Percentiles rank a stretch among this genome's conserved stretches.
Conservation (phyloP, 2,888 invertebrate species). For the Cremastinae sp. region DNA sequence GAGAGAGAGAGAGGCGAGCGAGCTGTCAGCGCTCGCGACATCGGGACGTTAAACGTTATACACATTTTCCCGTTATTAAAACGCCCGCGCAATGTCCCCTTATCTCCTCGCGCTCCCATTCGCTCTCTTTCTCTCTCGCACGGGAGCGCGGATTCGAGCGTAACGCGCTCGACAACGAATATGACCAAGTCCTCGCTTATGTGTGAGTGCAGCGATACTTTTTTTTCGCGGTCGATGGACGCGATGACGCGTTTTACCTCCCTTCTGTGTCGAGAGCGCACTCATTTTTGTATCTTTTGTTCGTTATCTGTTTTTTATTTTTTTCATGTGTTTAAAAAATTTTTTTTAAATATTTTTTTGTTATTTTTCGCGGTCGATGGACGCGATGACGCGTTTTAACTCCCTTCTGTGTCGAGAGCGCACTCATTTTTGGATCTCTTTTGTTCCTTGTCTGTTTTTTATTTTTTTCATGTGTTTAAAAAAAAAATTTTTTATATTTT, state of each 20-base stretch:
- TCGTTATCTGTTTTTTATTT: neutral
- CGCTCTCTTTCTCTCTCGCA: slow-evolving; percentile 23
- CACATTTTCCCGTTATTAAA: slow-evolving; percentile 65
- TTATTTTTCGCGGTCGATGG: slow-evolving; percentile 53
- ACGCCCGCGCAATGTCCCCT: slow-evolving; percentile 51
- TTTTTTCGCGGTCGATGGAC: slow-evolving; percentile 54
- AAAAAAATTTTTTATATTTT: too few species aligned
- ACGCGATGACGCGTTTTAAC: slow-evolving; percentile 53
- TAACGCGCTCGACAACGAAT: too few species aligned
- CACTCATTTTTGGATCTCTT: neutral
- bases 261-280: slow-evolving; percentile 19
- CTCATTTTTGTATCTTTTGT: neutral
- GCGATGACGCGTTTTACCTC: slow-evolving; percentile 49
- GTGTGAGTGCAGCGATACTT: too few species aligned
- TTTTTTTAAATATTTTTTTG: too few species aligned
- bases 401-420: slow-evolving; percentile 20
- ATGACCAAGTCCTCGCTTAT: too few species aligned
- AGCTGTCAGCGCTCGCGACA: too few species aligned
- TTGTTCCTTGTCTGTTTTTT: neutral
- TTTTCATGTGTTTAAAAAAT: too few species aligned
- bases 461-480: neutral
- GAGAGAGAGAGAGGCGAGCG: neutral
- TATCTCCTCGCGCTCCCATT: too few species aligned
- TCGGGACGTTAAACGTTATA: slow-evolving; percentile 56
- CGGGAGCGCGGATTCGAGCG: too few species aligned